phyloP scores from a whole-genome alignment of 2,113 vertebrate genomes.

The Pontoporia blainvillei region DNA sequence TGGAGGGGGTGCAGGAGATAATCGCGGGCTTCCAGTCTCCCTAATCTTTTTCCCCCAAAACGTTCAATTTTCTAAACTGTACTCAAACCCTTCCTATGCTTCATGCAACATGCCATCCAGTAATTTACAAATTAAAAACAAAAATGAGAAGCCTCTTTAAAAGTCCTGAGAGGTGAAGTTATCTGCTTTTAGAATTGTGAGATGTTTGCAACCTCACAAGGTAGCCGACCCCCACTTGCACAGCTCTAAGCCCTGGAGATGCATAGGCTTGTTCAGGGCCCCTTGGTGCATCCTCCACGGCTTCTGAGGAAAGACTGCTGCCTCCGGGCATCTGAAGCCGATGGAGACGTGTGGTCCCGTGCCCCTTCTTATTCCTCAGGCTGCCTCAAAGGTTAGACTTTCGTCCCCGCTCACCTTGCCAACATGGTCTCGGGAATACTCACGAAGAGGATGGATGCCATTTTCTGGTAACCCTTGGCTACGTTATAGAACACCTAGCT shows the following conservation, averaged over 20 bases:
- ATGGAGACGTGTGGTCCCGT: accelerated
- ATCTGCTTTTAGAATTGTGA: too few relatives aligned
- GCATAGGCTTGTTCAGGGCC: accelerated
- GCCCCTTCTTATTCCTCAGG: not conserved
- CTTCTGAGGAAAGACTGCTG: accelerated
- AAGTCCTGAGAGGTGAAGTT: not conserved
- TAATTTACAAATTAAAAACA: not conserved
- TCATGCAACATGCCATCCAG: not conserved
- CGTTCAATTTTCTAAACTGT: not conserved
- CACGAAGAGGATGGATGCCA: accelerated
- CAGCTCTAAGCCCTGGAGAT: accelerated
- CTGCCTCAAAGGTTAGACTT: not conserved
- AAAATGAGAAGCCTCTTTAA: not conserved
- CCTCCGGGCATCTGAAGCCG: not conserved
- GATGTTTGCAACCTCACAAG: accelerated
- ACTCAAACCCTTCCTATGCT: not conserved
- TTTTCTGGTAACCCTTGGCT: not conserved
- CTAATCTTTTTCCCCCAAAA: not conserved
- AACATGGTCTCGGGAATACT: not conserved
- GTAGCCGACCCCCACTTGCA: accelerated
- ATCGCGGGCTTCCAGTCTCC: too few relatives aligned
- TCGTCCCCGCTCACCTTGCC: too few relatives aligned
- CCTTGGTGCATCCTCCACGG: accelerated
- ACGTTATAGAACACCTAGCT: accelerated
- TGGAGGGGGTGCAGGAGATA: too few relatives aligned